Conservation (phyloP, 2,113 vertebrate genomes). For the Agelaius phoeniceus region DNA sequence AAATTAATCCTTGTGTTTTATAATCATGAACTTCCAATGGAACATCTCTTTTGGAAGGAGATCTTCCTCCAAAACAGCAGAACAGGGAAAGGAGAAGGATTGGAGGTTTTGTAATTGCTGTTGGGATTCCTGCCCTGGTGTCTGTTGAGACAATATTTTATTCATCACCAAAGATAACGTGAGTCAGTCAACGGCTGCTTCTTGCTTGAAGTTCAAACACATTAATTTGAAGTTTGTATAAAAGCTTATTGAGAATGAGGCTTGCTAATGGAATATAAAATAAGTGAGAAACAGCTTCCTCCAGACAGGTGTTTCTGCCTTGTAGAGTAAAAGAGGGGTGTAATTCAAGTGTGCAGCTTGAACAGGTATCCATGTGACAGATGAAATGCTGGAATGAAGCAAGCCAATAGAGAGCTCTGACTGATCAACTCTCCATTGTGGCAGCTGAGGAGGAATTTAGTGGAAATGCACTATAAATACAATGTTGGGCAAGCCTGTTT, state of each 20-base stretch:
- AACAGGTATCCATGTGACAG: neutral
- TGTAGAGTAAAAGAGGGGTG: neutral
- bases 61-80: neutral
- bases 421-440: neutral
- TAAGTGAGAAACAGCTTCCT: neutral
- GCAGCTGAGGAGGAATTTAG: neutral
- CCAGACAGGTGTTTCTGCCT: neutral
- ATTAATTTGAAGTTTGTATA: conserved; percentile 31
- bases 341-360: neutral
- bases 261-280: conserved; percentile 24
- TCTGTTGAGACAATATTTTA: neutral
- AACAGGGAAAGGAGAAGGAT: neutral
- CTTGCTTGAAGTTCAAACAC: conserved; percentile 5
- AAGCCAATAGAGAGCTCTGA: neutral
- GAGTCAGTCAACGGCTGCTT: neutral
- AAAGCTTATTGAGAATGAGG: conserved; percentile 6
- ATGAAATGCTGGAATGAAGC: neutral
- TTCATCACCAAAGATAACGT: neutral
- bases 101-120: neutral
- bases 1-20: neutral
- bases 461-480: neutral
- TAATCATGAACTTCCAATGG: neutral
- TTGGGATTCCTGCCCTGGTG: neutral
- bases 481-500: neutral
- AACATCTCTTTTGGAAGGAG: neutral